Evolutionary conservation across 1,140 invertebrate species (phyloP).

Genomic region (Zaprionus gabonicus): DNA sequence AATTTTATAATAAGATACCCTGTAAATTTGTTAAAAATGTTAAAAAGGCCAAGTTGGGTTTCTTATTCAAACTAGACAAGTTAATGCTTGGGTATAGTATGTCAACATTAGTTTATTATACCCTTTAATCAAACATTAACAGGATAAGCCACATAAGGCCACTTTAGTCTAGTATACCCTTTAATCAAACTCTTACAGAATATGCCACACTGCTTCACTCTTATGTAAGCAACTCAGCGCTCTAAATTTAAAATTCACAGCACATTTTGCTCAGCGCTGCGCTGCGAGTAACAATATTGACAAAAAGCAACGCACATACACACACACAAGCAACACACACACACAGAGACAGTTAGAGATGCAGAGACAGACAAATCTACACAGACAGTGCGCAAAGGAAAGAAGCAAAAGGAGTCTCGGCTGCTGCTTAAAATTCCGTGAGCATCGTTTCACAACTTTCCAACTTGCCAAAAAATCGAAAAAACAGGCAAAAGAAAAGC

Average conservation of each 20-base stretch:
- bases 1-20: neutral
- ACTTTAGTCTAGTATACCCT: neutral
- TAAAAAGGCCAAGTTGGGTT: too few relatives aligned
- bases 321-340: constrained; percentile 9
- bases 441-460: constrained; percentile 84
- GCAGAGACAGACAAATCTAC: neutral
- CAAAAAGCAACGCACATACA: constrained; percentile 47
- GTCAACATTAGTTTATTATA: neutral
- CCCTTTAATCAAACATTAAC: neutral
- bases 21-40: neutral
- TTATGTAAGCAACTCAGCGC: constrained; percentile 67
- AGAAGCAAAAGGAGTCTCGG: constrained; percentile 34
- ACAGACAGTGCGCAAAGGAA: constrained; percentile 10
- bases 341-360: neutral
- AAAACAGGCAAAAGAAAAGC: constrained; percentile 35
- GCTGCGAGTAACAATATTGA: constrained; percentile 76
- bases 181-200: neutral
- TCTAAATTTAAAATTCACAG: constrained; percentile 76
- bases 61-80: too few relatives aligned
- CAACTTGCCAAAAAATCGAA: constrained; percentile 82
- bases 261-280: constrained; percentile 69
- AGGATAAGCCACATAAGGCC: neutral
- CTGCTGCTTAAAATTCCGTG: constrained; percentile 81
- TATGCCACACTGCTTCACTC: constrained; percentile 29
- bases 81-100: neutral